These are phyloP conservation scores for Apis mellifera DNA, from an alignment of 1,140 invertebrate species.

Conservation along the genomic window DNA sequence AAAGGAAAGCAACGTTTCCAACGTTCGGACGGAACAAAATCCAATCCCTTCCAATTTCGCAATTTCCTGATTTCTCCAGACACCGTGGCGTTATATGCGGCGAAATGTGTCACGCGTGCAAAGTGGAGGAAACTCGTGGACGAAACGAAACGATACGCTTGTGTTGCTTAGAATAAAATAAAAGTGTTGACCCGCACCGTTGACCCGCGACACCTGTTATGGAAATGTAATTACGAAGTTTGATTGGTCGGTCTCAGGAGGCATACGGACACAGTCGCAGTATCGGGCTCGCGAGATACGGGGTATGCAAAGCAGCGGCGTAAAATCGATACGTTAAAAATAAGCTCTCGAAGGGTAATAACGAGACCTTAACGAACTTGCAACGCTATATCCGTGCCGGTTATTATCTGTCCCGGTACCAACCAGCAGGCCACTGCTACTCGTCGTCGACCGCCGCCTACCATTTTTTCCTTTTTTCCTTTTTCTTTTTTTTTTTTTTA, in stretches of 20 bases:
- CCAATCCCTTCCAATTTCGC: background rate
- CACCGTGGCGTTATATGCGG: background rate
- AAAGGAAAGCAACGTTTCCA: background rate
- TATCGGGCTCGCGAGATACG: constrained; percentile 8
- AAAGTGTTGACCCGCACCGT: background rate
- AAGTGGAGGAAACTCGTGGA: background rate
- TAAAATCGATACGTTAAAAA: constrained; percentile 48
- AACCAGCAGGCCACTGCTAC: background rate
- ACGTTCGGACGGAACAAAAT: background rate
- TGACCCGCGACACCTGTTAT: constrained; percentile 59
- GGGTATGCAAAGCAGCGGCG: constrained; percentile 22
- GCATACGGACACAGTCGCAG: constrained; percentile 11
- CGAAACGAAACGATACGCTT: background rate
- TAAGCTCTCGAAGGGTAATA: constrained; percentile 14
- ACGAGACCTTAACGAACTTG: constrained; percentile 56
- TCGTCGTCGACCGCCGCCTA: background rate
- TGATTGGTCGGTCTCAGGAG: constrained; percentile 66
- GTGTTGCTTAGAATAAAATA: background rate
- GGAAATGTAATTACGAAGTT: constrained; percentile 73
- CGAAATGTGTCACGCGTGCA: background rate
- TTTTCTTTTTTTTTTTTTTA: constrained; percentile 32
- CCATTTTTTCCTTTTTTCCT: background rate
- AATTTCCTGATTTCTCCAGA: background rate
- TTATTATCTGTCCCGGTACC: constrained; percentile 48
- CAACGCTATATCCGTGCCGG: too few species aligned